These are phyloP conservation scores for Pomacea maculata DNA, from an alignment of 1,140 invertebrate genomes.

Conservation along the genomic window DNA sequence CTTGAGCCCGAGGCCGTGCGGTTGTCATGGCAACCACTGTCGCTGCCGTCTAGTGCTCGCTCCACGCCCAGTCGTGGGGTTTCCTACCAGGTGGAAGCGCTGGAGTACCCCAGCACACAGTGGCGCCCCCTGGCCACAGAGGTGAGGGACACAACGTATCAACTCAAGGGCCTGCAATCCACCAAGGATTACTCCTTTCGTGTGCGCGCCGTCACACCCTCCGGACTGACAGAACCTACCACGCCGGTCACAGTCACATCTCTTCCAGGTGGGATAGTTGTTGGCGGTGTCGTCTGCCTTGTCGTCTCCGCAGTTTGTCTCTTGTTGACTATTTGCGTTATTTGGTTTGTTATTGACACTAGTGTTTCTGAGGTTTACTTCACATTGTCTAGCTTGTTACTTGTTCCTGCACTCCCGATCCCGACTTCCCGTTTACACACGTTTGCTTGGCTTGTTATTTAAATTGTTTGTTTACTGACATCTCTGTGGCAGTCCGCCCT, in stretches of 20 bases:
- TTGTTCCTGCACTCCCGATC: too few relatives aligned
- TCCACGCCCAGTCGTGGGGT: slow-evolving; percentile 35
- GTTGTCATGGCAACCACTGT: slow-evolving; percentile 45
- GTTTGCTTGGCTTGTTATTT: too few relatives aligned
- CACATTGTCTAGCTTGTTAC: too few relatives aligned
- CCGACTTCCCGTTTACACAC: too few relatives aligned
- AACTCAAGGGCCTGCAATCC: slow-evolving; percentile 48
- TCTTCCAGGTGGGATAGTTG: slow-evolving; percentile 44
- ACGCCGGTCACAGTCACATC: slow-evolving; percentile 50
- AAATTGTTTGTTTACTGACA: too few relatives aligned
- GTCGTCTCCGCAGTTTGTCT: too few relatives aligned
- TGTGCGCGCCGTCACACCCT: slow-evolving; percentile 80
- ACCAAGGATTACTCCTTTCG: slow-evolving; percentile 53
- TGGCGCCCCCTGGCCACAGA: slow-evolving; percentile 50
- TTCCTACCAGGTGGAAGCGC: slow-evolving; percentile 54
- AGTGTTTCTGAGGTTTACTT: too few relatives aligned
- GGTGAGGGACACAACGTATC: slow-evolving; percentile 47
- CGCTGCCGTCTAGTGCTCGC: slow-evolving; percentile 28
- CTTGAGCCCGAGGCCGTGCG: slow-evolving; percentile 45
- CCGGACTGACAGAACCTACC: slow-evolving; percentile 49
- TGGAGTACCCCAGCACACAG: slow-evolving; percentile 46
- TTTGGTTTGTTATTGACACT: too few relatives aligned
- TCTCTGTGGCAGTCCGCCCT: slow-evolving; percentile 45
- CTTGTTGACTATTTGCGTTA: too few relatives aligned
- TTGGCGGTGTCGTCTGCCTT: too few relatives aligned